Conservation (phyloP, 2,113 vertebrate genomes). For the Bubalus kerabau region DNA sequence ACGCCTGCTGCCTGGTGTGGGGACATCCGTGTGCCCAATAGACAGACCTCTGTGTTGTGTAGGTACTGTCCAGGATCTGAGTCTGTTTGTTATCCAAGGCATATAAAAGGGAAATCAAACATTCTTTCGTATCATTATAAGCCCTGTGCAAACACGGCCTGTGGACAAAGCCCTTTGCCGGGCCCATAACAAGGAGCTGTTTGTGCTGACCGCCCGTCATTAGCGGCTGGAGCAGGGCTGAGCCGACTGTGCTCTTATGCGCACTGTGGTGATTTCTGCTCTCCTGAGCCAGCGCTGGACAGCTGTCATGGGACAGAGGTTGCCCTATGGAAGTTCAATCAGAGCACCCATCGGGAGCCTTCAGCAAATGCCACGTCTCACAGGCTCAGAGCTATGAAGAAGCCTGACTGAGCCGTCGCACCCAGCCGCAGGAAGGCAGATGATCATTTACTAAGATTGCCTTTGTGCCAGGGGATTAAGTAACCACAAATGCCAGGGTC, state of each 20-base stretch:
- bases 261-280: neutral
- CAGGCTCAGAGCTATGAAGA: neutral
- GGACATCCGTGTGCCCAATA: neutral
- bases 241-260: neutral
- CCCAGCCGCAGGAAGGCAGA: neutral
- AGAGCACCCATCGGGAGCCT: neutral
- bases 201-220: neutral
- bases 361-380: neutral
- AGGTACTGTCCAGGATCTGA: neutral
- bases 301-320: neutral
- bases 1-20: neutral
- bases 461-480: neutral
- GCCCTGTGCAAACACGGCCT: slow-evolving; percentile 64
- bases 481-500: neutral
- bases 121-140: slow-evolving; percentile 64
- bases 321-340: neutral
- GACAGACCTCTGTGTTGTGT: slow-evolving; percentile 15
- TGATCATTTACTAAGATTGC: neutral
- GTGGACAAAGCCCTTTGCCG: slow-evolving; percentile 63
- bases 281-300: neutral
- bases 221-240: neutral
- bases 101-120: slow-evolving; percentile 60
- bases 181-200: slow-evolving; percentile 43
- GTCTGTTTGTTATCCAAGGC: slow-evolving; percentile 69
- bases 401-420: neutral